Evolutionary conservation across 1,140 invertebrate genomes (phyloP), one percentile per base, ranked within the genome.

Genomic region (Chrysoperla carnea): DNA sequence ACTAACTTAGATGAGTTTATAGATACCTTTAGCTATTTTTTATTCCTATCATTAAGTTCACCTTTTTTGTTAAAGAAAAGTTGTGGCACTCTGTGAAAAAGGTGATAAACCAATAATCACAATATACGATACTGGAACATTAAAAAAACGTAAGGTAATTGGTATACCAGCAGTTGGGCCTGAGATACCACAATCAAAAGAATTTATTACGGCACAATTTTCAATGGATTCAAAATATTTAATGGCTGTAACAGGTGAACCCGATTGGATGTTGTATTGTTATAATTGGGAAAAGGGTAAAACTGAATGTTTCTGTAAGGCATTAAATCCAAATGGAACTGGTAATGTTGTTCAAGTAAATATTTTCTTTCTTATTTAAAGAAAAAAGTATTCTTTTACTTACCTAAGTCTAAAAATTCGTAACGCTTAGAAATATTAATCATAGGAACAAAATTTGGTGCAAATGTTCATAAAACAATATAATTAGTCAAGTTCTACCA

Each of bases 221-320:
- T 82, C 81, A 6, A 76, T 68, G 41, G 85, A 90, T 52, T 80
- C 73, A 9, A 81, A 81, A 57, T 78, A 80, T 54, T 57, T 92
- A 9, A 75, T 81, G 17, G 79, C 77, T 0, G 73, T 89, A 27
- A 80, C 79, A 1, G 81, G 80, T 8, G 74, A 78, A 47, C 81
- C 83, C 0, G 84, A 89, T 52, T 88, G 77, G 70, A 76, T 69
- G 15, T 68, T 90, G 56, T 68, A 85, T 40, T 80, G 76, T 56
- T 92, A 82, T 59, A 80, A 80, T 52, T 85, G 82, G 76, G 84
- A 89, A 50, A 86, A 81, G 58, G 78, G 78, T 1, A 84, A 84
- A 60, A 67, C 90, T 1, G 78, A 87, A 51, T 83, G 78, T 40
- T 72, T 72, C 39, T 69, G 73, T 1, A 82, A 81, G 59, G 69